Evolutionary conservation across 2,797 vertebrate genomes (phyloP).

Genomic region (Poecilia wingei): DNA sequence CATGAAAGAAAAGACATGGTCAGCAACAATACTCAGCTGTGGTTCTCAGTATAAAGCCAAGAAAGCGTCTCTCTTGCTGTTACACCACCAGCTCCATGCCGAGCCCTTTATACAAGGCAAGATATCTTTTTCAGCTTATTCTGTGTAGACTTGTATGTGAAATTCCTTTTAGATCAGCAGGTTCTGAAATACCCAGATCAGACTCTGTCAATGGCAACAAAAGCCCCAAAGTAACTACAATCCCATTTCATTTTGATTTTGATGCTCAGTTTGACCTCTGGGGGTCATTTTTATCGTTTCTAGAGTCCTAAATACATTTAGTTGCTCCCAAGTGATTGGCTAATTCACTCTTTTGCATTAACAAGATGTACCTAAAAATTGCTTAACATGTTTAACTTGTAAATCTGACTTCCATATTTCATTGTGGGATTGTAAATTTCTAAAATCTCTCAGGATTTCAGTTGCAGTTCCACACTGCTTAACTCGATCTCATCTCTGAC

Average conservation of each 20-base stretch:
- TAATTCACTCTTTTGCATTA: constrained; percentile 2
- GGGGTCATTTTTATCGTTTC: not conserved
- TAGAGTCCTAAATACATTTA: not conserved
- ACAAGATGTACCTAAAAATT: not conserved
- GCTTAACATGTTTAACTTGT: not conserved
- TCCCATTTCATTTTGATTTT: not conserved
- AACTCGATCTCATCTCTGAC: constrained; percentile 30
- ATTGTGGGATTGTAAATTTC: constrained; percentile 20
- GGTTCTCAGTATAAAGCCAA: not conserved
- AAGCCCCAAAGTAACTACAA: not conserved
- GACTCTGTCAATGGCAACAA: not conserved
- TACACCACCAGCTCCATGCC: not conserved
- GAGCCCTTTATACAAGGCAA: not conserved
- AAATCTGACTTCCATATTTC: constrained; percentile 22
- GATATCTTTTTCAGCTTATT: not conserved
- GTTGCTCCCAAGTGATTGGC: not conserved
- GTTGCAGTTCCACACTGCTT: constrained; percentile 6
- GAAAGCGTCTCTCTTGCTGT: not conserved
- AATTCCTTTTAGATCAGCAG: not conserved
- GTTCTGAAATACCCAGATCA: not conserved
- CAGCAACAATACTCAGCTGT: not conserved
- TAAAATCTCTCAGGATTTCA: constrained; percentile 8
- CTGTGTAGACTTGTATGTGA: not conserved
- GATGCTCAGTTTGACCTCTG: not conserved
- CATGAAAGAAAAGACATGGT: constrained; percentile 36